Evolutionary conservation across 2,113 vertebrate genomes (phyloP), one percentile per base, ranked within the genome.

Genomic region (Oxyruncus cristatus): DNA sequence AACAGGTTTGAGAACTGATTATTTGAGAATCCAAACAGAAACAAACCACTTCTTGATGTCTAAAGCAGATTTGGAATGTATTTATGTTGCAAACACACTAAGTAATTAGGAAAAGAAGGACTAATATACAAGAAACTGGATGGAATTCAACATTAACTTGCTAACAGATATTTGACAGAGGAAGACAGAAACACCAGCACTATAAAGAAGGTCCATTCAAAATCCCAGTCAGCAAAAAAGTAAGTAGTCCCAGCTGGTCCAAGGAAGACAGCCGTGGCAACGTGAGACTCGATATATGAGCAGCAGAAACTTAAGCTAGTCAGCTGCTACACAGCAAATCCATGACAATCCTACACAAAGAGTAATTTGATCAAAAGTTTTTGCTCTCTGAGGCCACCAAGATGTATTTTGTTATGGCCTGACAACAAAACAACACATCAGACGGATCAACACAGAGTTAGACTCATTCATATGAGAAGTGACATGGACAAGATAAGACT

Each of bases 291-390:
- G 46, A 2, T 16, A 85, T 2, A 21, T 3, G 5, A 96, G 63
- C 66, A 79, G 73, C 23, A 93, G 58, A 82, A 93, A 93, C 67
- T 71, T 67, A 79, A 91, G 71, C 58, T 84, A 75, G 53, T 88
- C 94, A 93, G 87, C 91, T 93, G 94, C 75, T 85, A 49, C 62
- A 59, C 28, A 81, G 67, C 47, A 95, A 96, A 92, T 94, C 83
- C 89, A 78, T 11, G 59, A 65, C 63, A 81, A 93, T 77, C 47
- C 63, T 86, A 93, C 49, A 87, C 2, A 3, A 83, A 77, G 81
- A 82, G 74, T 17, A 92, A 95, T 77, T 23, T 6, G 11, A 93
- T 46, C 41, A 72, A 46, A 70, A 81, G 30, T 21, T 50, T 87
- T 44, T 65, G 62, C 89, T 47, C 67, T 76, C 83, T 27, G n/a